phyloP scores from a whole-genome alignment of 2,888 invertebrate species.

The Mactromeris polynyma region DNA sequence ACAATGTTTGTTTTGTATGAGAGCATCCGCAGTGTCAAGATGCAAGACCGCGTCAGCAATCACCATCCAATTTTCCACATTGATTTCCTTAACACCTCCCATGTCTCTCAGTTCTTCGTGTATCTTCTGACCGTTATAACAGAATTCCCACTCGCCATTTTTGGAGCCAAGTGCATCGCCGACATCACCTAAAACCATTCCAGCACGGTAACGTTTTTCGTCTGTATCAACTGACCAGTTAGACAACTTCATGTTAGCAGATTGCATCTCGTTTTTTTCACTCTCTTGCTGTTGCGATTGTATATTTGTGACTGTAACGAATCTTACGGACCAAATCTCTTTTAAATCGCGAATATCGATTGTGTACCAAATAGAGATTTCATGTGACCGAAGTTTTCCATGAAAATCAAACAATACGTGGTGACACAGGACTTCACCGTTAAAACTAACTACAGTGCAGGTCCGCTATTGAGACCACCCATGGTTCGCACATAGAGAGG shows the following conservation, averaged over 20 bases:
- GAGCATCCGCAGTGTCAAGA: constrained; percentile 84
- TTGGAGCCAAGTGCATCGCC: constrained; percentile 86
- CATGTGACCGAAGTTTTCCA: no score
- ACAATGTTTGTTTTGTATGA: constrained; percentile 24
- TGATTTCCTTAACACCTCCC: constrained; percentile 80
- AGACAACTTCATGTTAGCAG: neutral
- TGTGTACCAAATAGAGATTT: no score
- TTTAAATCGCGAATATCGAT: no score
- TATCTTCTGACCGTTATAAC: constrained; percentile 77
- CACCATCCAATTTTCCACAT: constrained; percentile 81
- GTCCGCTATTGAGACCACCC: no score
- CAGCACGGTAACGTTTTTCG: constrained; percentile 75
- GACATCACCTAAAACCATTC: constrained; percentile 85
- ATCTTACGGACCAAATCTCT: no score
- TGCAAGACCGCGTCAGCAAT: constrained; percentile 87
- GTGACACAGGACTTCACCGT: neutral
- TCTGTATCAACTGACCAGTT: constrained; percentile 7
- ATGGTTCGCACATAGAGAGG: no score
- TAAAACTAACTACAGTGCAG: no score
- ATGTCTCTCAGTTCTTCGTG: constrained; percentile 77
- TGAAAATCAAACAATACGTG: no score
- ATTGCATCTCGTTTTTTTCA: neutral
- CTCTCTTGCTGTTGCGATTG: no score
- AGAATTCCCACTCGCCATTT: constrained; percentile 85
- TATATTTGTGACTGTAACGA: no score